Conservation (phyloP, 2,113 vertebrate species). For the Tragulus kanchil region DNA sequence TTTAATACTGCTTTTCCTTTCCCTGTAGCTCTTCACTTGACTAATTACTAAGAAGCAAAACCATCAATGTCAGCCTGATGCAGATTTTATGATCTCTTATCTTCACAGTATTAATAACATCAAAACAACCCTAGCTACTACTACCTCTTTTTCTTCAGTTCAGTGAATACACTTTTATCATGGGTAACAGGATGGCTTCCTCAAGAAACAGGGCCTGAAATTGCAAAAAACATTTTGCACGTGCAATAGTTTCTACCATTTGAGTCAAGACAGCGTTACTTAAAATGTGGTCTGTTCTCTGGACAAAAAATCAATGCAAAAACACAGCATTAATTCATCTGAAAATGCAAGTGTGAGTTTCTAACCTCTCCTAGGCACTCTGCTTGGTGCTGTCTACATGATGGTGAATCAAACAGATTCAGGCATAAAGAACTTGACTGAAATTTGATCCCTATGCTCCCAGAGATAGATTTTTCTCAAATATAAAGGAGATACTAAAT, state of each 20-base stretch:
- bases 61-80: not conserved
- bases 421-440: not conserved
- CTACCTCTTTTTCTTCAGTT: not conserved
- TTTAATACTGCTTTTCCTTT: not conserved
- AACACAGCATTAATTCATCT: not conserved
- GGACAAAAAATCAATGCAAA: not conserved
- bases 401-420: not conserved
- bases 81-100: not conserved
- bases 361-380: not conserved
- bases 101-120: conserved; percentile 17
- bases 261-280: not conserved
- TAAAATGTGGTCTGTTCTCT: not conserved
- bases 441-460: not conserved
- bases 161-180: conserved; percentile 37
- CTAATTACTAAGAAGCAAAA: not conserved
- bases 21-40: not conserved
- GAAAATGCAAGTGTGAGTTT: not conserved
- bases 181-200: not conserved
- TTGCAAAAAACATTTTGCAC: too few species aligned
- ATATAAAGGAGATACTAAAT: not conserved
- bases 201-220: conserved; percentile 73
- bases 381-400: not conserved
- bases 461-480: not conserved
- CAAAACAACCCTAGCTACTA: not conserved
- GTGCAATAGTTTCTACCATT: too few species aligned